A percentile compares a stretch with the other conserved stretches of the same genome.
phyloP scores from a whole-genome alignment of 2,113 vertebrate genomes.

The Peromyscus polionotus region DNA sequence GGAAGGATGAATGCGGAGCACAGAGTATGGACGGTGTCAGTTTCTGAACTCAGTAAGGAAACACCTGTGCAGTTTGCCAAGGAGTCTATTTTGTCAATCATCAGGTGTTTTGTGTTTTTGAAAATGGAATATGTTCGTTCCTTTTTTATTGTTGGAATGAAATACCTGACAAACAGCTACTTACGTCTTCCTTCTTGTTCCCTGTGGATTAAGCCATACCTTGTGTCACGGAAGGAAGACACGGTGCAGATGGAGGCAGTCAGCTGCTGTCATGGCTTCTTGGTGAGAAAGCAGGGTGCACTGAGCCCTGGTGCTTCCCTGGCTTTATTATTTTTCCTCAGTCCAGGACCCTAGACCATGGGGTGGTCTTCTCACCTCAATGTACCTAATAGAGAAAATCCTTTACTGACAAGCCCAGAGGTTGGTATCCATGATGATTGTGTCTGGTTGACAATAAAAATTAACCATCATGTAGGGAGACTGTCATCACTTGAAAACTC shows the following conservation, averaged over 20 bases:
- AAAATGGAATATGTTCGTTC: neutral
- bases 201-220: neutral
- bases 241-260: too few species aligned
- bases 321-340: neutral
- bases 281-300: neutral
- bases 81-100: slow-evolving; percentile 33
- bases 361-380: too few species aligned
- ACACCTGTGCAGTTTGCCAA: neutral
- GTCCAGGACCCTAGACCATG: too few species aligned
- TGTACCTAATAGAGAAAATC: neutral
- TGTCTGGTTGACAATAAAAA: neutral
- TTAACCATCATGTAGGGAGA: neutral
- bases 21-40: neutral
- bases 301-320: neutral
- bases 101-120: neutral
- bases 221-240: neutral
- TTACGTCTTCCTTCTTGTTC: neutral
- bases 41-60: slow-evolving; percentile 7
- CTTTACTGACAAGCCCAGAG: neutral
- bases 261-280: neutral
- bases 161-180: neutral
- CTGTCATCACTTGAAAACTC: neutral
- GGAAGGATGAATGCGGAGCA: neutral
- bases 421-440: too few species aligned
- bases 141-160: neutral